These are phyloP conservation scores for Omphaloscelis lunosa DNA, from an alignment of 2,888 invertebrate genomes.

Conservation along the genomic window DNA sequence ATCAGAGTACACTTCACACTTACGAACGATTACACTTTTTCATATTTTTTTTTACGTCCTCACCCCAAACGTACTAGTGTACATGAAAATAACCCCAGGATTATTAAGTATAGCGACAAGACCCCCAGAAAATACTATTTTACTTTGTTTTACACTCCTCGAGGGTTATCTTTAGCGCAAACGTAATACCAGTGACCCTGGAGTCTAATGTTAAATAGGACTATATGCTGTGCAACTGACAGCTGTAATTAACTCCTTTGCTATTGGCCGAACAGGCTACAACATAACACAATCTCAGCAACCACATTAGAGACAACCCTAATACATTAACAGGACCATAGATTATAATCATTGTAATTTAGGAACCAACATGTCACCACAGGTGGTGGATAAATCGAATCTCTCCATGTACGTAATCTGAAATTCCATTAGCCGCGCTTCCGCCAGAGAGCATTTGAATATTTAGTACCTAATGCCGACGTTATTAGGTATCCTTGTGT, in stretches of 20 bases:
- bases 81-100: too few species aligned
- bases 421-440: slow-evolving; percentile 73
- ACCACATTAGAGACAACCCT: not conserved
- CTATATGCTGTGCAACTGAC: not conserved
- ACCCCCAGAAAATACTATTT: too few species aligned
- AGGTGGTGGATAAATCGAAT: slow-evolving; percentile 56
- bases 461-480: slow-evolving; percentile 64
- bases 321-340: slow-evolving; percentile 30
- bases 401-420: slow-evolving; percentile 66
- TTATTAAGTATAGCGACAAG: too few species aligned
- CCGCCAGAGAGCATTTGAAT: slow-evolving; percentile 67
- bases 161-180: too few species aligned
- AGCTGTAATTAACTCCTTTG: not conserved
- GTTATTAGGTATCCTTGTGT: slow-evolving; percentile 54
- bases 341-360: slow-evolving; percentile 52
- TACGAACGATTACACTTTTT: too few species aligned
- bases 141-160: too few species aligned
- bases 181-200: too few species aligned
- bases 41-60: too few species aligned
- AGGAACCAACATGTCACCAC: slow-evolving; percentile 52
- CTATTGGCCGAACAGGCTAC: not conserved
- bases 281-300: slow-evolving; percentile 5
- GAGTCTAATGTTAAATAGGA: not conserved
- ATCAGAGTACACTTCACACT: too few species aligned
- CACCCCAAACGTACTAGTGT: too few species aligned